A percentile compares a stretch with the other conserved stretches of the same genome.
These are phyloP conservation scores for Athripsodes cinereus DNA, from an alignment of 2,888 invertebrate species.

Conservation along the genomic window DNA sequence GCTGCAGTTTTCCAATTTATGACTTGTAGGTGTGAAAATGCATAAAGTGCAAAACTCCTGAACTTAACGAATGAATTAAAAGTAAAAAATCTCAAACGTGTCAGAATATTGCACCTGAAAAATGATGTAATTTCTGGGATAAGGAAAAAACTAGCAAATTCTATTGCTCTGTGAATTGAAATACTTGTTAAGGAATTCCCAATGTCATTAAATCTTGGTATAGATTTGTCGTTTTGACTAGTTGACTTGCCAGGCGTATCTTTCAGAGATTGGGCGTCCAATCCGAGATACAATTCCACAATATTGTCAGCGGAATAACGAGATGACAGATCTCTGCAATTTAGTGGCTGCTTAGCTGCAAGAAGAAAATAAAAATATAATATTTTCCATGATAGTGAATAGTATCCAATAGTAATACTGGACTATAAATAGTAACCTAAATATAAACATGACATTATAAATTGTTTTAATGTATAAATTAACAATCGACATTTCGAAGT, in stretches of 20 bases:
- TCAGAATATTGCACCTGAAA: too few species aligned
- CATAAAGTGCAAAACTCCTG: too few species aligned
- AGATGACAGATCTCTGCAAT: conserved; percentile 7
- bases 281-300: conserved; percentile 6
- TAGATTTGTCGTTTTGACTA: background rate
- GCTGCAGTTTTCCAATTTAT: too few species aligned
- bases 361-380: too few species aligned
- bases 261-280: conserved; percentile 11
- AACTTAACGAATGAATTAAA: too few species aligned
- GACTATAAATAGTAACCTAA: too few species aligned
- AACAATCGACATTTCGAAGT: too few species aligned
- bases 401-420: background rate
- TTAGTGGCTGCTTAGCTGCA: conserved; percentile 7
- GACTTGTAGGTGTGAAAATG: too few species aligned
- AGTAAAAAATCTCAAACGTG: too few species aligned
- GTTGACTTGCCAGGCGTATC: background rate
- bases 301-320: conserved; percentile 16
- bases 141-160: conserved; percentile 8
- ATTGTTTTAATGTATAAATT: too few species aligned
- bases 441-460: too few species aligned
- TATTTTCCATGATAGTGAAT: background rate
- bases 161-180: background rate
- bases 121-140: conserved; percentile 12
- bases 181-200: background rate
- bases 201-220: conserved; percentile 5